A percentile compares a stretch with the other conserved stretches of the same genome.
phyloP scores from a whole-genome alignment of 1,140 invertebrate genomes.

The Geopemphigus sp. region DNA sequence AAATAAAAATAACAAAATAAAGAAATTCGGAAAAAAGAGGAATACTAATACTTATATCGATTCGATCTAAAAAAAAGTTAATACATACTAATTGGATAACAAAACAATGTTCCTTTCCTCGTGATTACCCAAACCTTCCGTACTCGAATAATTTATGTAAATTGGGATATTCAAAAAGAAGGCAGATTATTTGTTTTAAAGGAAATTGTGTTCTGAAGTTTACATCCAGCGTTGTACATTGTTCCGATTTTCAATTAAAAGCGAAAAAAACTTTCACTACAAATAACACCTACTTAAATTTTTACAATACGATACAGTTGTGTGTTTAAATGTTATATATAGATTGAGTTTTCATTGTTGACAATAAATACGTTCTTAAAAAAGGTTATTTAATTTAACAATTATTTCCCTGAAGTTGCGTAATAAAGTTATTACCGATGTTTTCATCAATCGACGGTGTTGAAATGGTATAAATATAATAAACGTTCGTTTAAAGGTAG shows the following conservation, averaged over 20 bases:
- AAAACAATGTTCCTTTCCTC: not conserved
- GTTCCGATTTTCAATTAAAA: not conserved
- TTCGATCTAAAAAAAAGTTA: not conserved
- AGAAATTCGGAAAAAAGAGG: not conserved
- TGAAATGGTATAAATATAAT: too few species aligned
- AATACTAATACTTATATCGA: not conserved
- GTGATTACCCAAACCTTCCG: not conserved
- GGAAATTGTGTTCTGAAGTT: not conserved
- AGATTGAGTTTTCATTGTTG: not conserved
- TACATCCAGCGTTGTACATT: not conserved
- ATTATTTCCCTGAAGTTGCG: too few species aligned
- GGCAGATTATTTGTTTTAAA: not conserved
- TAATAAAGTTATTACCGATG: too few species aligned
- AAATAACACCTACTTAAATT: too few species aligned
- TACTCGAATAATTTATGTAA: not conserved
- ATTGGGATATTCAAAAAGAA: not conserved
- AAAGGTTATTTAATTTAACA: too few species aligned
- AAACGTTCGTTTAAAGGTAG: too few species aligned
- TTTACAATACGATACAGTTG: too few species aligned
- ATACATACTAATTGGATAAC: not conserved
- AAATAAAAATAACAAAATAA: not conserved
- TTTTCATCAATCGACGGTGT: too few species aligned
- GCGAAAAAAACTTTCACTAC: not conserved
- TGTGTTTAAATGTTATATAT: not conserved
- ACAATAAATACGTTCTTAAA: not conserved